Evolutionary conservation across 2,797 vertebrate genomes (phyloP), one percentile per base, ranked within the genome.

Genomic region (Morus bassanus): DNA sequence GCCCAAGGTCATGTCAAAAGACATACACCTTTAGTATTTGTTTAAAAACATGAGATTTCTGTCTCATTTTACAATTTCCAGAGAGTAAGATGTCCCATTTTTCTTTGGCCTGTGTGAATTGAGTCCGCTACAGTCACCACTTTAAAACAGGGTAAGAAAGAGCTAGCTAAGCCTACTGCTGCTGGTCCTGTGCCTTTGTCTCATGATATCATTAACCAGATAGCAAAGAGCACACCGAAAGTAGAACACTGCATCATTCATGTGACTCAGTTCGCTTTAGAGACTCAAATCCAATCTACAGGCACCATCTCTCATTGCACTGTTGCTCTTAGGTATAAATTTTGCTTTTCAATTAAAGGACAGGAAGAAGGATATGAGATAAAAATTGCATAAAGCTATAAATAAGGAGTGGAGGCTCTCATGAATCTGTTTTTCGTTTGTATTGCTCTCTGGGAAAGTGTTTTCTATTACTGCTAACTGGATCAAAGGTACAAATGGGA

Each of bases 301-400:
- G 93, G 74, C 87, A 84, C 73, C 54, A 84, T 96, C 87, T 95
- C 89, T 93, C 82, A 80, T 78, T 95, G 84, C 89, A 59, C 50
- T 84, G 75, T 83, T 92, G 89, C 93, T 96, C 59, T 89, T 92
- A 95, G 85, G 85, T 94, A 96, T 96, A 95, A 92, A 95, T 96
- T 85, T 78, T 93, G 91, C 82, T 95, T 95, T 94, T 92, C 93
- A 95, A 89, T 95, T 97, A 94, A 92, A 93, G 73, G 82, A 90
- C 89, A 92, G 65, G 82, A 88, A 91, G 85, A 91, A 94, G 79
- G 85, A 28, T 95, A 81, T 69, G 89, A 93, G 87, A 95, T 88
- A 93, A 95, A 97, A 96, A 95, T 91, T 97, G 89, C 79, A 94
- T 95, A 93, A 96, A 94, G 85, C 87, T 96, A 92, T 94, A 96